Percentiles rank a stretch among this genome's conserved stretches.
phyloP scores from a whole-genome alignment of 64 coral and sea anemone species.

The Hydrozoanthus tunicans region DNA sequence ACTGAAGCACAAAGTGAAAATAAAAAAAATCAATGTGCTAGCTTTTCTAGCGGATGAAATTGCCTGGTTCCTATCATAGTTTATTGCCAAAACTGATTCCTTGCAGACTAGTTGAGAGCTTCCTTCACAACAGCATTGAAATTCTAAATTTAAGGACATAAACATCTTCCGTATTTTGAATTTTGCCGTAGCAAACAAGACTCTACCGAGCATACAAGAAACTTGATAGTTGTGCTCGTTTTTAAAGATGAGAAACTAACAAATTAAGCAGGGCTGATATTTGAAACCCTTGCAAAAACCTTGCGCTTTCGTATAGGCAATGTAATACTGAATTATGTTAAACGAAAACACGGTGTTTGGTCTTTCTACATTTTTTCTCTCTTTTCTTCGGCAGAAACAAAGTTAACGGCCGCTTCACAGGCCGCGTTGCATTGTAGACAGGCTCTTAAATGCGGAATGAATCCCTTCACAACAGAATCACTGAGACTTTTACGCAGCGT shows the following conservation, averaged over 20 bases:
- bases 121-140: too few species aligned
- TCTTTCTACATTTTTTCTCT: constrained; percentile 34
- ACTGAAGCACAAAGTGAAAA: too few species aligned
- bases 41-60: constrained; percentile 9
- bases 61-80: too few species aligned
- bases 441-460: constrained; percentile 38
- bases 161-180: too few species aligned
- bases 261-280: not conserved
- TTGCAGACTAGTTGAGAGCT: too few species aligned
- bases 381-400: constrained; percentile 53
- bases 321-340: constrained; percentile 39
- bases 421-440: constrained; percentile 63
- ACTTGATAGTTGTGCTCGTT: too few species aligned
- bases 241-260: too few species aligned
- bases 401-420: constrained; percentile 52
- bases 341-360: constrained; percentile 30
- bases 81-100: not conserved
- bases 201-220: too few species aligned
- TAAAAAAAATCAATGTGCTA: too few species aligned
- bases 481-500: constrained; percentile 29
- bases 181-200: too few species aligned
- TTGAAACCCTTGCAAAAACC: constrained; percentile 3
- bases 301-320: constrained; percentile 41
- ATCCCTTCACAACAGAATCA: constrained; percentile 49
- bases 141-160: too few species aligned